These are phyloP conservation scores for Cnemophilus loriae DNA, from an alignment of 2,113 vertebrate species.

Conservation along the genomic window DNA sequence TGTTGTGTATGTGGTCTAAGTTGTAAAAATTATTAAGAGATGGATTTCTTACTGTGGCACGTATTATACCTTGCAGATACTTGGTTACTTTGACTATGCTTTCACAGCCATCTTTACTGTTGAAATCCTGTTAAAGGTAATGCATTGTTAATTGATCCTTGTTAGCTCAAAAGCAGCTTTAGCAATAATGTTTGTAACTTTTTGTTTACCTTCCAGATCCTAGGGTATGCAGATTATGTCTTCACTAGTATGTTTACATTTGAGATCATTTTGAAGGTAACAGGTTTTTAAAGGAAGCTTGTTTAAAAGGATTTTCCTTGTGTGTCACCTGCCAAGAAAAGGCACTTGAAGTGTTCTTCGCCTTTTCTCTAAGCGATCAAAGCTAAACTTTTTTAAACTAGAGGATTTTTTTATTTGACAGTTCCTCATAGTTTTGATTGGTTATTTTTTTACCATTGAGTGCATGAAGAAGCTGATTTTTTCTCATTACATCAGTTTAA, in stretches of 20 bases:
- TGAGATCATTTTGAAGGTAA: conserved; percentile 99
- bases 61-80: conserved; percentile 95
- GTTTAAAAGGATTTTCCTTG: conserved; percentile 84
- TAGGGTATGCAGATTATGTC: conserved; percentile 99
- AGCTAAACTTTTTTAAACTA: conserved; percentile 54
- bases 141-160: conserved; percentile 68
- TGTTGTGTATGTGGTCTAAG: background rate
- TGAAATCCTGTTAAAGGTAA: conserved; percentile 99
- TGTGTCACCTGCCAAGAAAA: conserved; percentile 85
- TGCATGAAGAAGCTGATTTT: conserved; percentile 70
- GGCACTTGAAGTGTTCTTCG: conserved; percentile 80
- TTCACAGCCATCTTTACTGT: conserved; percentile 99
- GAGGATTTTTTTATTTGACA: conserved; percentile 65
- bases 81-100: conserved; percentile 99
- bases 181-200: conserved; percentile 84
- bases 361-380: conserved; percentile 73
- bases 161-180: conserved; percentile 69
- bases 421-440: conserved; percentile 78
- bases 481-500: conserved; percentile 46
- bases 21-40: background rate
- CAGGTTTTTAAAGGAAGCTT: conserved; percentile 77
- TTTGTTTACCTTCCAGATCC: conserved; percentile 96
- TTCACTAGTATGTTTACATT: conserved; percentile 99
- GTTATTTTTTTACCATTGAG: conserved; percentile 61
- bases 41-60: conserved; percentile 60